Base-by-base conservation (phyloP, 2,113 vertebrate species). In the Stigmatopora argus region DNA sequence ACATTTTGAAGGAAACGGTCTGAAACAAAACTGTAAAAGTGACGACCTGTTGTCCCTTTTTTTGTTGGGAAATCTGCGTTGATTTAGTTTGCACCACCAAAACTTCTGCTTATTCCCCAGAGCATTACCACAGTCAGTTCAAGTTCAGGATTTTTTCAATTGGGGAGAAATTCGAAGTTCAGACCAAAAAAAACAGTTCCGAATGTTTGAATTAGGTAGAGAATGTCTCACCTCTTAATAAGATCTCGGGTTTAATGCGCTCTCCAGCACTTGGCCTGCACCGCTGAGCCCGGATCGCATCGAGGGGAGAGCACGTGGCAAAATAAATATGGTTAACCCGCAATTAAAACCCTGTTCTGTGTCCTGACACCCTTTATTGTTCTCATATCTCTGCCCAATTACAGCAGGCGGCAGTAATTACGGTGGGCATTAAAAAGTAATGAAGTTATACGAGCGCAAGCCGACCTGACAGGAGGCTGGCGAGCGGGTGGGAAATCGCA, bases 291-390 rank as follows among this genome's bases (percentile, higher is more conserved):
- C 67, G 77, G 13, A 44, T 14, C 41, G 5, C 41, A 7, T 78
- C 79, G 80, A 67, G 77, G 81, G 72, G 77, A 75, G 53, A 79
- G 78, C 78, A 56, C 12, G 65, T 65, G 11, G 77, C 85, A 85
- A 90, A 91, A 88, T 89, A 91, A 90, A 90, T 87, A 89, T 86
- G 86, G 88, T 92, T 90, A 91, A 89, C 90, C 88, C 83, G 75
- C 79, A 88, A 90, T 92, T 90, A 91, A 80, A 86, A 85, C 69
- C 82, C 73, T 82, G 87, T 89, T 87, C 82, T 70, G 72, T 75
- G 81, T 84, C 78, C 78, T 68, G 83, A 87, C 88, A 87, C 77
- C 85, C 85, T 86, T 88, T 85, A 88, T 87, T 89, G 85, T 89
- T 78, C 81, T 85, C 83, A 82, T 85, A 87, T 85, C 86, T 81